Base-by-base conservation (phyloP, 2,888 invertebrate genomes). In the Anodontia alba region DNA sequence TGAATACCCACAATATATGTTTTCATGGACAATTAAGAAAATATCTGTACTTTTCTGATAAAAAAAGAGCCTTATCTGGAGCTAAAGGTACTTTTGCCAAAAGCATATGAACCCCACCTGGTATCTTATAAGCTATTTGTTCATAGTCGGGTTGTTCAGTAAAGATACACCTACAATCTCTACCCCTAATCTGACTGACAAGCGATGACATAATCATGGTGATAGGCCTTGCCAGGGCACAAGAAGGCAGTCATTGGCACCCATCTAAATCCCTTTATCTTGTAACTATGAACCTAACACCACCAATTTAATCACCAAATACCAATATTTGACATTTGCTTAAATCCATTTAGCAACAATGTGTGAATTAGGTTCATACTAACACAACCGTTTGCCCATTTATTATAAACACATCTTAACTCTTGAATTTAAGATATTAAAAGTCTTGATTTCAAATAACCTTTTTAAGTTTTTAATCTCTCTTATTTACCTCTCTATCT, bases 291-390 rank as follows among this genome's bases (percentile, higher is more conserved):
- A 75, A 75, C 57, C 51, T 33, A 10, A 72, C 51, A 49, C 71
- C 29, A 51, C 10, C 36, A 36, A 23, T 71, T 51, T 66, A 79
- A 79, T 79, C 80, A 38, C n/a, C 36, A 38, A 51, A 70, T 57
- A 62, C 72, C 74, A 83, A 76, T 82, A 78, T 83, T 79, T 67
- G 66, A 79, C 79, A 74, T 83, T 83, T 79, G 70, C 79, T 73
- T 79, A 83, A 73, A 73, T 66, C 68, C 54, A 83, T 79, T 83
- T 83, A 76, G 72, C 79, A 74, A 70, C 51, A 73, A 79, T 66
- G 79, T 83, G 79, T 77, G 79, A 83, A 83, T 83, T 62, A 29
- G 73, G 76, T 70, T 67, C 71, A 76, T 49, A 72, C 46, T 33
- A 1, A 62, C 33, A 33, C 20, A 23, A 23, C 23, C 62, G 10